These are phyloP conservation scores for Hemicordylus capensis DNA, from an alignment of 2,113 vertebrate genomes.

Conservation along the genomic window DNA sequence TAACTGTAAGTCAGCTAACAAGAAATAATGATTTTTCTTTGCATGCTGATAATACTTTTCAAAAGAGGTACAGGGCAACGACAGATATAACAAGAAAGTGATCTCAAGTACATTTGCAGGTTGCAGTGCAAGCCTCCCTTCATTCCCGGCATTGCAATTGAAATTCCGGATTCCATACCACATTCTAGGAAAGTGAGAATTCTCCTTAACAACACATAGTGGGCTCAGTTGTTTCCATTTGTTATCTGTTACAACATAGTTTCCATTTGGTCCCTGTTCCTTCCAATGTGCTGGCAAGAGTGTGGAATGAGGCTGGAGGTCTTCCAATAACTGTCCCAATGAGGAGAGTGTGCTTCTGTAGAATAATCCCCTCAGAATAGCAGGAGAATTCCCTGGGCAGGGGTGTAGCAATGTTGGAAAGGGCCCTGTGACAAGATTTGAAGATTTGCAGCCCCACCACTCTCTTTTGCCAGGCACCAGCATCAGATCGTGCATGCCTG, in stretches of 20 bases:
- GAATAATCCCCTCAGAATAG: neutral
- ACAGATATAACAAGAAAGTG: neutral
- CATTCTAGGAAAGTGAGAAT: neutral
- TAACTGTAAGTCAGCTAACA: neutral
- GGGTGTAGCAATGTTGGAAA: too few relatives aligned
- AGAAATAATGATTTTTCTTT: neutral
- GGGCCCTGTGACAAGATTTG: too few relatives aligned
- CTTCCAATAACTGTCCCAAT: neutral
- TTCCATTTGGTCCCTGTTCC: too few relatives aligned
- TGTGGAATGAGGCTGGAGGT: neutral
- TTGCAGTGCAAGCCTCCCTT: neutral
- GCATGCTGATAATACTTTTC: neutral
- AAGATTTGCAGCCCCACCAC: too few relatives aligned
- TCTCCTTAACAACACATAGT: neutral
- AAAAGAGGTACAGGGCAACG: neutral
- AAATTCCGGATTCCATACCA: neutral
- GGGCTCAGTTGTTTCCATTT: neutral
- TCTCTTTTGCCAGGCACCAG: too few relatives aligned
- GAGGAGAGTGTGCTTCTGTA: neutral
- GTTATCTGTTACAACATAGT: too few relatives aligned
- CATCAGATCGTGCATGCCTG: too few relatives aligned
- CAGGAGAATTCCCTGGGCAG: too few relatives aligned
- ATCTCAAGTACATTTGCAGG: neutral
- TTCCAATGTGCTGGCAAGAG: neutral
- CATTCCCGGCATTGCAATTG: neutral